These are phyloP conservation scores for Smittia sp. DNA, from an alignment of 2,888 invertebrate species.

Conservation along the genomic window DNA sequence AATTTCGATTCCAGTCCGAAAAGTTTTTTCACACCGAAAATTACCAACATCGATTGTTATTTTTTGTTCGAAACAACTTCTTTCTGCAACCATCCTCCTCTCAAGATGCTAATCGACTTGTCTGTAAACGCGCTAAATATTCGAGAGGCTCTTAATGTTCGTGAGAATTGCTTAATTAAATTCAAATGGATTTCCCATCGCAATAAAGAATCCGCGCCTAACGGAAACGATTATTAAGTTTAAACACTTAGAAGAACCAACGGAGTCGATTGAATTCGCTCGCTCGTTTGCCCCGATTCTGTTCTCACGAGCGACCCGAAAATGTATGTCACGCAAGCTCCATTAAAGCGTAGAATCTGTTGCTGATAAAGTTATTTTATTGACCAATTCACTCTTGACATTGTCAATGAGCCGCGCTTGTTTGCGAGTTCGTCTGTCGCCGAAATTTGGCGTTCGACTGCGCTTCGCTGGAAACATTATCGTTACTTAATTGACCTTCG, in stretches of 20 bases:
- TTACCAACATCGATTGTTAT: neutral
- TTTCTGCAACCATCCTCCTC: neutral
- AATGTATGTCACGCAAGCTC: neutral
- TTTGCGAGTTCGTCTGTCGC: neutral
- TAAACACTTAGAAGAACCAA: no score
- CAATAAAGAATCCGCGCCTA: neutral
- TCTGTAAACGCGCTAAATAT: neutral
- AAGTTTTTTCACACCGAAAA: neutral
- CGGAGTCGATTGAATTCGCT: no score
- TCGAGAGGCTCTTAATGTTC: neutral
- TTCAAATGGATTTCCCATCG: neutral
- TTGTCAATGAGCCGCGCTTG: constrained; percentile 11
- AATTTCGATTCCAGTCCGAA: neutral
- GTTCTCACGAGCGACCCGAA: no score
- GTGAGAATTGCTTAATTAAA: neutral
- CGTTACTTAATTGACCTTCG: constrained; percentile 17
- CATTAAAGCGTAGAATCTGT: constrained; percentile 21
- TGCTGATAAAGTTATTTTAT: constrained; percentile 13
- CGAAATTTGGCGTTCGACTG: neutral
- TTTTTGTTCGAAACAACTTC: neutral
- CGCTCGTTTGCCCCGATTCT: no score
- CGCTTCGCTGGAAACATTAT: neutral
- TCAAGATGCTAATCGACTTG: neutral
- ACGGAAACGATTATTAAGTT: constrained; percentile 6
- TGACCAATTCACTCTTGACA: constrained; percentile 23